These are phyloP conservation scores for Slavum lentiscoides DNA, from an alignment of 2,888 invertebrate genomes.

Conservation along the genomic window DNA sequence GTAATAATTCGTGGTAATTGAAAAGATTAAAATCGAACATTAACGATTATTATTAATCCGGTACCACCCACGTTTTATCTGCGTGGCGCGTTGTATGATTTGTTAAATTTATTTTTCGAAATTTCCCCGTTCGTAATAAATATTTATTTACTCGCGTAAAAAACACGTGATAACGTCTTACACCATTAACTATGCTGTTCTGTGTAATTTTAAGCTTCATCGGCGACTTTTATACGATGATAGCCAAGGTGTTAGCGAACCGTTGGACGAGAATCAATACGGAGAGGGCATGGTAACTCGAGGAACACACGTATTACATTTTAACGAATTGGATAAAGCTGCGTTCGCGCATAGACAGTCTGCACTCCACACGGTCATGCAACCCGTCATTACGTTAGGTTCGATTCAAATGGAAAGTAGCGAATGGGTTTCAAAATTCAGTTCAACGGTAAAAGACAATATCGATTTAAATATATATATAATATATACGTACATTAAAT, in stretches of 20 bases:
- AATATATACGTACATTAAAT: too few relatives aligned
- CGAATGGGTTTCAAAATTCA: constrained; percentile 54
- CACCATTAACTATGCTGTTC: too few relatives aligned
- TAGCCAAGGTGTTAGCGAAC: constrained; percentile 72
- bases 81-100: too few relatives aligned
- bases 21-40: too few relatives aligned
- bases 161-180: too few relatives aligned
- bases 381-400: constrained; percentile 48
- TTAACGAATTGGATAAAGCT: constrained; percentile 53
- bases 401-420: constrained; percentile 43
- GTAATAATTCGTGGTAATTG: too few relatives aligned
- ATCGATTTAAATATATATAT: neutral
- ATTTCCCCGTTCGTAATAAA: too few relatives aligned
- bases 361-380: constrained; percentile 45
- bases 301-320: constrained; percentile 62
- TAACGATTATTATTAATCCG: too few relatives aligned
- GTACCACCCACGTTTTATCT: too few relatives aligned
- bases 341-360: constrained; percentile 51
- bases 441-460: constrained; percentile 40
- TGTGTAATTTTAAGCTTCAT: constrained; percentile 64
- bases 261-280: constrained; percentile 69
- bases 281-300: constrained; percentile 65
- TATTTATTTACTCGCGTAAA: too few relatives aligned
- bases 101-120: too few relatives aligned
- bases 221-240: constrained; percentile 72